Evolutionary conservation across 1,140 invertebrate species (phyloP).

Genomic region (Schlechtendalia chinensis): DNA sequence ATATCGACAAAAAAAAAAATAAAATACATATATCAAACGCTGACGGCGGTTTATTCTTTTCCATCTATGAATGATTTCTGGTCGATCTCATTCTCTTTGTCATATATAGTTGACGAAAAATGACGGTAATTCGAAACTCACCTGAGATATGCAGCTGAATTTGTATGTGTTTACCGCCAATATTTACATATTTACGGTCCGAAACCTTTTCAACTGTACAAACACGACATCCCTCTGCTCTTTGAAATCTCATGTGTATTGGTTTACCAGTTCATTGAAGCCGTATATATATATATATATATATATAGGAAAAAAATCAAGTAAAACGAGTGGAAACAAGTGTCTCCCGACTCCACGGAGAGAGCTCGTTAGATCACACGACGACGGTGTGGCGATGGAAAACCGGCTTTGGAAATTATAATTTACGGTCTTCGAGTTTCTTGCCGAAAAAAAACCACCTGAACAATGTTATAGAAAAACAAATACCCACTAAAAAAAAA

Average conservation of each 20-base stretch:
- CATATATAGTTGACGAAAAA: background rate
- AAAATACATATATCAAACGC: background rate
- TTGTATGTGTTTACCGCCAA: conserved; percentile 31
- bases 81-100: background rate
- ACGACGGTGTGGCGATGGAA: background rate
- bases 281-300: background rate
- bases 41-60: conserved; percentile 25
- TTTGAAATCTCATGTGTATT: conserved; percentile 26
- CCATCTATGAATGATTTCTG: conserved; percentile 18
- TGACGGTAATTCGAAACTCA: conserved; percentile 38
- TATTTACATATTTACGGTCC: conserved; percentile 38
- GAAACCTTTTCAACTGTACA: conserved; percentile 25
- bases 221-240: background rate
- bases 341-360: conserved; percentile 20
- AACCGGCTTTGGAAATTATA: conserved; percentile 38
- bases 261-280: conserved; percentile 40
- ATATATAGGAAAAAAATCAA: conserved; percentile 2
- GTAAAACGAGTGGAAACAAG: conserved; percentile 34
- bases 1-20: conserved; percentile 1
- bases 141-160: conserved; percentile 8
- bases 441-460: conserved; percentile 4
- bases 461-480: conserved; percentile 21
- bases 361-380: conserved; percentile 35
- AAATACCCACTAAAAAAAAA: conserved; percentile 5
- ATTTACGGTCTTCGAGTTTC: conserved; percentile 4